phyloP scores from a whole-genome alignment of 2,113 vertebrate species.

The Vulpes vulpes region DNA sequence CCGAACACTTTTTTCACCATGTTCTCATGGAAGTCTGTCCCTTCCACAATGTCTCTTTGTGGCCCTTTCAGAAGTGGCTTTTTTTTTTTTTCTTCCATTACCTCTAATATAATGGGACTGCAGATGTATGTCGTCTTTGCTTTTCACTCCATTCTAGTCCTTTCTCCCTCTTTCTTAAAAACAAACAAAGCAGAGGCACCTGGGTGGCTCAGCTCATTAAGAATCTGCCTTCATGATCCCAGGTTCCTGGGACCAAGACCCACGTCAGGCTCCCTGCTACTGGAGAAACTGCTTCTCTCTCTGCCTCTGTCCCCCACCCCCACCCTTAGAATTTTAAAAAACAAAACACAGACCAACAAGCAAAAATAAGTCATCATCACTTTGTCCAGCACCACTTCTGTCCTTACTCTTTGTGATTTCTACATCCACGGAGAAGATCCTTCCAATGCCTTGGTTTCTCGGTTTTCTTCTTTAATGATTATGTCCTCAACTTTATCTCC shows the following conservation, averaged over 20 bases:
- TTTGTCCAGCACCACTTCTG: background rate
- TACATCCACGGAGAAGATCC: background rate
- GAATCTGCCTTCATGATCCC: no score
- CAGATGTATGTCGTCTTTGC: background rate
- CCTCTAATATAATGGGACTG: background rate
- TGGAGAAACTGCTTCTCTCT: no score
- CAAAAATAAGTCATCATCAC: background rate
- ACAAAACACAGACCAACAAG: background rate
- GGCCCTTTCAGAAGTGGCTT: background rate
- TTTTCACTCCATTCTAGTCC: background rate
- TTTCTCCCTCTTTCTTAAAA: background rate
- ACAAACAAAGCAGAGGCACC: no score
- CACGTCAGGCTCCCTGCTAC: no score
- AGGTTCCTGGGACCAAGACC: no score
- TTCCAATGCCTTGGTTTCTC: background rate
- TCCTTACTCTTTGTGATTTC: background rate
- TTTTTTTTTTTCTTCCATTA: background rate
- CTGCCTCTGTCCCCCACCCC: no score
- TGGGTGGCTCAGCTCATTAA: no score
- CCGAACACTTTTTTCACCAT: background rate
- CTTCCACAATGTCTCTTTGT: no score
- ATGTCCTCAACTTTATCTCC: background rate
- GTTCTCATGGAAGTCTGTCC: background rate
- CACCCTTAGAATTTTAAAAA: background rate
- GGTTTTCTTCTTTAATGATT: background rate